Evolutionary conservation across 1,140 invertebrate genomes (phyloP).

Genomic region (Homarus americanus): DNA sequence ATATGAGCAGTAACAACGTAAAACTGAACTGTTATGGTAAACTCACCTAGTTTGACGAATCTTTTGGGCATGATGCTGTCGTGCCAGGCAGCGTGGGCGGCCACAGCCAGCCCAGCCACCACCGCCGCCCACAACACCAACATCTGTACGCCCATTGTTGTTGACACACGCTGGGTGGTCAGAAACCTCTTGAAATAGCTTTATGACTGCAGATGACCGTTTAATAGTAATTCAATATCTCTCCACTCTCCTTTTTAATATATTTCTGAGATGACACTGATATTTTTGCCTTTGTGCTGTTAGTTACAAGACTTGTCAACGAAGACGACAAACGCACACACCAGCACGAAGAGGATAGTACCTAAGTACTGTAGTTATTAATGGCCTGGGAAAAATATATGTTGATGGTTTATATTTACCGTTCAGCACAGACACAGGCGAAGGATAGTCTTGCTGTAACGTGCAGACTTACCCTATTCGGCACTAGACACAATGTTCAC

Average conservation of each 20-base stretch:
- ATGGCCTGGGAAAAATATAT: neutral
- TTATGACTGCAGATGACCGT: neutral
- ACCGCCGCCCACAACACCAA: slow-evolving; percentile 52
- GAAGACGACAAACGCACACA: neutral
- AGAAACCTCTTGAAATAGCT: neutral
- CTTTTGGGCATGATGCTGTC: slow-evolving; percentile 56
- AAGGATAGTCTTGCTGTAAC: neutral
- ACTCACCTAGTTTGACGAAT: slow-evolving; percentile 65
- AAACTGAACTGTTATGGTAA: neutral
- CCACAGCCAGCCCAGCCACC: slow-evolving; percentile 40
- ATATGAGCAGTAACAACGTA: neutral
- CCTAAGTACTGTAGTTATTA: neutral
- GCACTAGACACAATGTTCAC: neutral
- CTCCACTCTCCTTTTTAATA: neutral
- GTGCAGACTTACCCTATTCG: too few species aligned
- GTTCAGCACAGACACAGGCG: neutral
- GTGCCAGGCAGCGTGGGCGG: slow-evolving; percentile 54
- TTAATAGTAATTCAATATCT: neutral
- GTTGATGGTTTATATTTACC: neutral
- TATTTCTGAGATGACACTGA: neutral
- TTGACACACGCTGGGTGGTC: neutral
- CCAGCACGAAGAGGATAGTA: neutral
- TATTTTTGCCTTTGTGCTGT: neutral
- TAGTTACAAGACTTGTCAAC: neutral
- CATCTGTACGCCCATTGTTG: slow-evolving; percentile 36